A percentile compares a stretch with the other conserved stretches of the same genome.
Conservation (phyloP, 2,113 vertebrate genomes). For the Telmatochromis brachygnathus region DNA sequence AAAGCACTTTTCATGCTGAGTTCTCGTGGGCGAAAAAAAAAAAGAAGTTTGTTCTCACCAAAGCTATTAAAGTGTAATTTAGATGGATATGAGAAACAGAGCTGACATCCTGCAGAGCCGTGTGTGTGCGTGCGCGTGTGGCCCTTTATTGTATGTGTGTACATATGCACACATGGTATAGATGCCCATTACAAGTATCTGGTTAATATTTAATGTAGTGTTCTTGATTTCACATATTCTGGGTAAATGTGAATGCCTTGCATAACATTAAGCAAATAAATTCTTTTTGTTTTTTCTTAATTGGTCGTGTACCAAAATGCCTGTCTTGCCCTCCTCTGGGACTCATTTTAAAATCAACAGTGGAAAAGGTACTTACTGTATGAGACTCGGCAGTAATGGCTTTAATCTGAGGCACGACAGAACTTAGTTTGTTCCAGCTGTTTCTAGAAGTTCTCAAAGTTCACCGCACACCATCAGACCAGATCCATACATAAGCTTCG, state of each 20-base stretch:
- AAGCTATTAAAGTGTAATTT: constrained; percentile 66
- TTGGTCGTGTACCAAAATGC: background rate
- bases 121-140: constrained; percentile 30
- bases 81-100: constrained; percentile 22
- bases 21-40: background rate
- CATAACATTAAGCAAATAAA: constrained; percentile 49
- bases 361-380: background rate
- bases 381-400: background rate
- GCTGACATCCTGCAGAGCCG: constrained; percentile 34
- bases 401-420: background rate
- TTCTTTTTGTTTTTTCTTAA: constrained; percentile 34
- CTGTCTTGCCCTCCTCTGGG: background rate
- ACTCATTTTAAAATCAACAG: background rate
- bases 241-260: constrained; percentile 63
- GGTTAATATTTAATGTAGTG: constrained; percentile 46
- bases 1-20: constrained; percentile 57
- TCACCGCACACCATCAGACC: background rate
- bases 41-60: constrained; percentile 52
- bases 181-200: constrained; percentile 49
- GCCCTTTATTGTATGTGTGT: constrained; percentile 6
- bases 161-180: constrained; percentile 29
- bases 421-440: background rate
- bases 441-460: background rate
- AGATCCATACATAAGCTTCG: background rate
- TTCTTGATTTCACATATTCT: constrained; percentile 51